Evolutionary conservation across 2,888 invertebrate genomes (phyloP), one percentile per base, ranked within the genome.

Genomic region (Apotomis capreana): DNA sequence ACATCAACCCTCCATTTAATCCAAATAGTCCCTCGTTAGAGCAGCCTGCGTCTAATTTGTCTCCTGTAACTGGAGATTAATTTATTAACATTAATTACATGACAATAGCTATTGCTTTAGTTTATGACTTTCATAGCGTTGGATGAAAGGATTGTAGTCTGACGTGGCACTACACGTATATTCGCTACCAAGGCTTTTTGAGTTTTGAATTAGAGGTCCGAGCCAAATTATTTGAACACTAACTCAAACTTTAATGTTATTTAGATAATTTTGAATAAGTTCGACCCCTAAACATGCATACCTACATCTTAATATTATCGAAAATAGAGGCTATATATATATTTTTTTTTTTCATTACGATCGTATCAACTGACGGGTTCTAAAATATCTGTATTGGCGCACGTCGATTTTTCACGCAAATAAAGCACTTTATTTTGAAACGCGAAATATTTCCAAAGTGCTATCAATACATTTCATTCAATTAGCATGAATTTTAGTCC

Each of bases 1-100:
- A 92, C 92, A 93, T 91, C 91, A 91, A 89, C 91, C 92, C 92
- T 83, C 92, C 91, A 92, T 93, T 93, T 92, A 92, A 92, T 90
- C 90, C 91, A 89, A 93, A 93, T 92, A 90, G 92, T 92, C 91
- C 88, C 91, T 92, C 92, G 91, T 93, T 93, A 92, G 91, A 90
- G 89, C 92, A 92, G 90, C 88, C 88, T 90, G 92, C 87, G 91
- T 91, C 91, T 92, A 91, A 93, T 92, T 92, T 92, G 92, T 93
- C 92, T 92, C 87, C 86, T 86, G 89, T 88, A 88, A 92, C 91
- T 87, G 84, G 89, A 91, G 90, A 92, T 92, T 92, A 92, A 93
- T 92, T 92, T 92, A 92, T 92, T 90, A 90, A 89, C 91, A 91
- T 91, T 91, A 91, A 92, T 92, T 90, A 88, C 85, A 86, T 89